Percentiles rank a stretch among this genome's conserved stretches.
phyloP scores from a whole-genome alignment of 2,797 vertebrate species.

The Spondyliosoma cantharus region DNA sequence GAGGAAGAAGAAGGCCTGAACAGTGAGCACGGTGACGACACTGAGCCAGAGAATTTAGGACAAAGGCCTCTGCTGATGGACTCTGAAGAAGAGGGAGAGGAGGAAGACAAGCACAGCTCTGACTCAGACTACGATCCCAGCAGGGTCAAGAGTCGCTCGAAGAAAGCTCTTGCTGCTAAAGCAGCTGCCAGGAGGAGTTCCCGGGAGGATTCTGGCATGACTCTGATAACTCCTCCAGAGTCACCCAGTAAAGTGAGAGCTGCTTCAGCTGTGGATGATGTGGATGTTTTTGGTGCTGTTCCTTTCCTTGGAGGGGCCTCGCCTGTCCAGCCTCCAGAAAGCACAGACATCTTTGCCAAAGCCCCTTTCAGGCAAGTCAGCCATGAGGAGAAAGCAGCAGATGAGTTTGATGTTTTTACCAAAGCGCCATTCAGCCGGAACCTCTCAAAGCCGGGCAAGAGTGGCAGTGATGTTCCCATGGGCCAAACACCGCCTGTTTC shows the following conservation, averaged over 20 bases:
- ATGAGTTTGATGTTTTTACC: constrained; percentile 95
- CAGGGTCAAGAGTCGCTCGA: constrained; percentile 70
- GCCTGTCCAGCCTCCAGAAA: constrained; percentile 51
- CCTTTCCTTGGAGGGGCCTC: constrained; percentile 85
- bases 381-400: constrained; percentile 63
- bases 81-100: constrained; percentile 91
- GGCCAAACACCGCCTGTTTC: constrained; percentile 81
- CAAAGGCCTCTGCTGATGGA: constrained; percentile 94
- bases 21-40: constrained; percentile 92
- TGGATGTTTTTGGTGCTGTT: constrained; percentile 92
- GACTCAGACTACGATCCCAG: constrained; percentile 87
- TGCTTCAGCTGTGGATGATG: constrained; percentile 61
- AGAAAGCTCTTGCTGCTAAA: constrained; percentile 52
- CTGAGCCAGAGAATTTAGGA: constrained; percentile 90
- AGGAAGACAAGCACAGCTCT: constrained; percentile 89
- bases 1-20: constrained; percentile 93
- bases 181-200: constrained; percentile 27
- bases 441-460: constrained; percentile 80
- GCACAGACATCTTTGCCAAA: constrained; percentile 76
- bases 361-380: constrained; percentile 83
- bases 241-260: constrained; percentile 45
- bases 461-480: constrained; percentile 43
- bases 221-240: constrained; percentile 46
- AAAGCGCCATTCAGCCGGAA: constrained; percentile 95
- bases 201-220: constrained; percentile 38